Evolutionary conservation across 1,140 invertebrate genomes (phyloP), one percentile per base, ranked within the genome.

Genomic region (Psilanteris sp.): DNA sequence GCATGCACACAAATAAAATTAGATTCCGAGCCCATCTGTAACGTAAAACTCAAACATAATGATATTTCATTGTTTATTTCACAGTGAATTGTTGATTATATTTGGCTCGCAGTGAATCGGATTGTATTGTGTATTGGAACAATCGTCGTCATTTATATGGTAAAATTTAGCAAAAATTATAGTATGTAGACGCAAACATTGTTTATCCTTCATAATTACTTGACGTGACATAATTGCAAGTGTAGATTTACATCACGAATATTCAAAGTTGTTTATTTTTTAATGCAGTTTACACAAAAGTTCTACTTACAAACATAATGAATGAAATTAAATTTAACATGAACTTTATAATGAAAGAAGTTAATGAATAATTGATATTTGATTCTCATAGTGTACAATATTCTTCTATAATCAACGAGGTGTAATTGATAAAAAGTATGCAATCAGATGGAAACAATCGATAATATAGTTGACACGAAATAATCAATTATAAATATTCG

Each of bases 21-120:
- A 46, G 11, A 46, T 29, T 9, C 0, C 26, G 8, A 46, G 3
- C 13, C 8, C 26, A n/a, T 46, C 6, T 10, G 26, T 9, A 31
- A 31, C 15, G 26, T 46, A 46, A 46, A 46, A 46, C 15, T 46
- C 26, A 29, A 11, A 31, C 43, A 46, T 46, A 46, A 46, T 46
- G 26, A 46, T 46, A 46, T 46, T 46, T 46, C 43, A 46, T 46
- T 46, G 44, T 48, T 48, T 48, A 48, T 48, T 48, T 48, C 44
- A 32, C 9, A 32, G 1, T 48, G 16, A 48, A 48, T 48, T 44
- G 41, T 29, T 44, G 24, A 44, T 27, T 44, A 32, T 27, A 48
- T 48, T 52, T 24, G 43, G 26, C 14, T 10, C n/a, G 26, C n/a
- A 8, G 5, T 10, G 22, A 24, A 52, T 36, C 31, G 46, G 18